Evolutionary conservation across 2,797 vertebrate species (phyloP).

Genomic region (Pitangus sulphuratus): DNA sequence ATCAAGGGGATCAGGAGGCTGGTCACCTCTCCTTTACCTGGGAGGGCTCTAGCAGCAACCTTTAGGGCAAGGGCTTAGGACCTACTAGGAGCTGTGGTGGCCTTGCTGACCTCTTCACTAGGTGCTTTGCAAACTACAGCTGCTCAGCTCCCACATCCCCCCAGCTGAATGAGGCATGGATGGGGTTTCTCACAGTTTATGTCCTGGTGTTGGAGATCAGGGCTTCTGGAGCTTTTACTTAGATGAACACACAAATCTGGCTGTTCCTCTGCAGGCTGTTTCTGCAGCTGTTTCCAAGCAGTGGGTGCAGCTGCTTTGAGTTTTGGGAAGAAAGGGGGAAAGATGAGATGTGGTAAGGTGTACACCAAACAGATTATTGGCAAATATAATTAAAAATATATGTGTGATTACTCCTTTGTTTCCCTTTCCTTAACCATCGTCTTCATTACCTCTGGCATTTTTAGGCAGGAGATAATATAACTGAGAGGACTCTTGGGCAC

Average conservation of each 20-base stretch:
- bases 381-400: conserved; percentile 69
- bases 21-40: background rate
- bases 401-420: conserved; percentile 48
- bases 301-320: background rate
- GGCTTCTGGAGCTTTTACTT: background rate
- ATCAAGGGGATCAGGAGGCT: background rate
- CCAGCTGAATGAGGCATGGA: background rate
- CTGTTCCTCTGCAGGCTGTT: background rate
- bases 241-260: background rate
- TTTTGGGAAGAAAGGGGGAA: background rate
- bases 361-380: conserved; percentile 14
- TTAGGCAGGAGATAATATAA: conserved; percentile 56
- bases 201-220: background rate
- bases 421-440: conserved; percentile 22
- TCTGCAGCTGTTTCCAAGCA: background rate
- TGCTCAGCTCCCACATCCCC: background rate
- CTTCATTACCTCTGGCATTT: conserved; percentile 62
- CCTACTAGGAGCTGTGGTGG: background rate
- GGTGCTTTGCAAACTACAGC: background rate
- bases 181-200: background rate
- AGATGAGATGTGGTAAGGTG: background rate
- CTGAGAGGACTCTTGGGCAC: conserved; percentile 38
- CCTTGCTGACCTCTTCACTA: background rate
- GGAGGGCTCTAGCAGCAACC: background rate
- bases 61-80: background rate